phyloP scores from a whole-genome alignment of 2,797 vertebrate species.

The Sebastes nivosus region DNA sequence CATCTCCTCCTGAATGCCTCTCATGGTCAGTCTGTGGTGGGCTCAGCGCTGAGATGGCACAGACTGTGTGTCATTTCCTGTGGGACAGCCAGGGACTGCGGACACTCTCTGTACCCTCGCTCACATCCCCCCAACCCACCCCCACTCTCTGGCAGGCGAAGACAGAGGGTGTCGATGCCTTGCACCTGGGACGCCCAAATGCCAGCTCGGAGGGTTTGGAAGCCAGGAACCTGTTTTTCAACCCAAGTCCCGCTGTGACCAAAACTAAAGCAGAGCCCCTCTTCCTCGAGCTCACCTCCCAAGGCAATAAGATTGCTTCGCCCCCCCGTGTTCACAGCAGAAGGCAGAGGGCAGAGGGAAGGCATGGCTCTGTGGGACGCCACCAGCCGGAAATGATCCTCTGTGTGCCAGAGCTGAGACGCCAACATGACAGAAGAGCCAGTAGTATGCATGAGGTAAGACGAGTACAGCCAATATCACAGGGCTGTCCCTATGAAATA shows the following conservation, averaged over 20 bases:
- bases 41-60: slow-evolving; percentile 57
- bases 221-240: slow-evolving; percentile 71
- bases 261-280: slow-evolving; percentile 69
- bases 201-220: slow-evolving; percentile 77
- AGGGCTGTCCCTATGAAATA: slow-evolving; percentile 30
- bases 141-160: slow-evolving; percentile 71
- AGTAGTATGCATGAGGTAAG: slow-evolving; percentile 44
- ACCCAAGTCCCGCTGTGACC: slow-evolving; percentile 75
- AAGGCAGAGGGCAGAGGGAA: slow-evolving; percentile 78
- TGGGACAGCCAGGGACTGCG: slow-evolving; percentile 67
- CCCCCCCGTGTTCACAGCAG: slow-evolving; percentile 74
- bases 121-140: slow-evolving; percentile 35
- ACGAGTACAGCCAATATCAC: slow-evolving; percentile 31
- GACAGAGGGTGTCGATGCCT: slow-evolving; percentile 70
- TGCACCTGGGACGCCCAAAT: slow-evolving; percentile 79
- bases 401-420: slow-evolving; percentile 68
- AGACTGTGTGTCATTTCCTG: slow-evolving; percentile 69
- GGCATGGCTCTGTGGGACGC: slow-evolving; percentile 68
- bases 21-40: slow-evolving; percentile 37
- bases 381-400: slow-evolving; percentile 79
- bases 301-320: slow-evolving; percentile 68
- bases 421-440: slow-evolving; percentile 60
- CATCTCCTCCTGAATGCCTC: slow-evolving; percentile 40
- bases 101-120: slow-evolving; percentile 50
- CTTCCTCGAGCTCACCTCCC: slow-evolving; percentile 72